Percentiles rank a stretch among this genome's conserved stretches.
These are phyloP conservation scores for Cryptoprocta ferox DNA, from an alignment of 2,797 vertebrate genomes.

Conservation along the genomic window DNA sequence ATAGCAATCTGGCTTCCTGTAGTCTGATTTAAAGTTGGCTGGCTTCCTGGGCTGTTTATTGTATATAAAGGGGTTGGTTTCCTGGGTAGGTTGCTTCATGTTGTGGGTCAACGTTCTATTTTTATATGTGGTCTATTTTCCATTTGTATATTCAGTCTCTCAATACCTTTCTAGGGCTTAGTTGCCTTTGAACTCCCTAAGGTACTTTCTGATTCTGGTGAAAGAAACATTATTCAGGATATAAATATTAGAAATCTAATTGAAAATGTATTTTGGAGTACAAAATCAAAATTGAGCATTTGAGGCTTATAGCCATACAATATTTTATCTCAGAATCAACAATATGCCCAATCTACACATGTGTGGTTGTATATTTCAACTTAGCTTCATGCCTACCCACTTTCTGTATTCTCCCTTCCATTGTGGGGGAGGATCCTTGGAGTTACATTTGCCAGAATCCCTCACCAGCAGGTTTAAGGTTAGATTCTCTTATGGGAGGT, in stretches of 20 bases:
- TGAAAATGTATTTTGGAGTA: background rate
- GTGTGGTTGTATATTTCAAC: background rate
- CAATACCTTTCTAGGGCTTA: background rate
- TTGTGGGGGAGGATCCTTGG: background rate
- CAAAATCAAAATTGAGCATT: background rate
- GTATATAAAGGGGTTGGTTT: background rate
- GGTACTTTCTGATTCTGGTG: background rate
- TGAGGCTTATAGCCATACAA: background rate
- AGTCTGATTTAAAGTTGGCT: background rate
- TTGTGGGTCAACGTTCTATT: background rate
- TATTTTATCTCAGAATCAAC: background rate
- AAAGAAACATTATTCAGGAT: background rate
- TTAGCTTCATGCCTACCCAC: background rate
- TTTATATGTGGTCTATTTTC: background rate
- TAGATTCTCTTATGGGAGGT: background rate
- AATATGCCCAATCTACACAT: background rate
- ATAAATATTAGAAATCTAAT: background rate
- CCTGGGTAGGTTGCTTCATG: background rate
- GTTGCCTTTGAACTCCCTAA: background rate
- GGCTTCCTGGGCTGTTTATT: background rate
- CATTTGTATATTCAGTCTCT: background rate
- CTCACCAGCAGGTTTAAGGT: background rate
- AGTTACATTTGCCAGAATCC: background rate
- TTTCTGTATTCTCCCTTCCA: background rate
- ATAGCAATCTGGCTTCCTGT: background rate